A percentile compares a stretch with the other conserved stretches of the same genome.
Conservation (phyloP, 1,140 invertebrate genomes). For the Maniola jurtina region DNA sequence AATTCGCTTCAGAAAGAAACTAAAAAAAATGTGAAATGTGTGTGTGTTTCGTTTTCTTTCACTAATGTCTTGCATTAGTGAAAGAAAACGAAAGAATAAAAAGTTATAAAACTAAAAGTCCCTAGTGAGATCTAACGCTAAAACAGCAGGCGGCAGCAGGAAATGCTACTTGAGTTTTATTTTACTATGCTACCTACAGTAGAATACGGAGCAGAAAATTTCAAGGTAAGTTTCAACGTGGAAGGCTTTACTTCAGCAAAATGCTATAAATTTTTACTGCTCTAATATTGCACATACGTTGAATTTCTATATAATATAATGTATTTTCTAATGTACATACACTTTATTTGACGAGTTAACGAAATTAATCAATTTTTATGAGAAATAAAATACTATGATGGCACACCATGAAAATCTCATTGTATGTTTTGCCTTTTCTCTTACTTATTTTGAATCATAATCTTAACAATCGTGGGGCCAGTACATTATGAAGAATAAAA, state of each 20-base stretch:
- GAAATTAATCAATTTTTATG: too few relatives aligned
- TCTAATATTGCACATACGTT: conserved; percentile 1
- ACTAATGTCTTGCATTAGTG: too few relatives aligned
- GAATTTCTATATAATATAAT: background rate
- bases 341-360: background rate
- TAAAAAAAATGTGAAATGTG: too few relatives aligned
- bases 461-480: too few relatives aligned
- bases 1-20: too few relatives aligned
- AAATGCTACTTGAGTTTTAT: conserved; percentile 23
- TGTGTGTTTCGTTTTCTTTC: too few relatives aligned
- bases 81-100: too few relatives aligned
- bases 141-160: conserved; percentile 14
- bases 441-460: too few relatives aligned
- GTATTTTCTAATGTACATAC: background rate
- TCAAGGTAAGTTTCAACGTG: conserved; percentile 16
- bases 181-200: conserved; percentile 19
- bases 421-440: too few relatives aligned
- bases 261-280: conserved; percentile 17
- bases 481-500: too few relatives aligned
- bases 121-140: background rate
- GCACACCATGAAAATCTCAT: too few relatives aligned
- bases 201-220: conserved; percentile 14
- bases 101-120: background rate
- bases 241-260: conserved; percentile 10
- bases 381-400: too few relatives aligned